Base-by-base conservation (phyloP, 2,888 invertebrate species). In the Drosophila gaucha region DNA sequence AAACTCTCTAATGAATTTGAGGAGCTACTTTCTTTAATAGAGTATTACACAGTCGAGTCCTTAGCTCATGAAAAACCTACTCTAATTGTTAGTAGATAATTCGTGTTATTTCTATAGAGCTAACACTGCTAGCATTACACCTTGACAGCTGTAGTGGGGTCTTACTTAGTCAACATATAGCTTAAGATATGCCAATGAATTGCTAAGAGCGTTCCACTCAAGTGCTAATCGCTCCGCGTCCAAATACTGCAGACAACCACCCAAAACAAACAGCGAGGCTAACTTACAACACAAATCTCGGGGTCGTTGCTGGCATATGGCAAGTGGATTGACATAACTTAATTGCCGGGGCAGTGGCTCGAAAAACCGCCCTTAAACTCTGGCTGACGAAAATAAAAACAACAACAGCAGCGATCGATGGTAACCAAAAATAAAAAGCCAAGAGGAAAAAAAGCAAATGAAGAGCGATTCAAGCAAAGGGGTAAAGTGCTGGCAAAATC, bases 301-400 rank as follows among this genome's bases (percentile, higher is more conserved):
- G 71, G 22, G 14, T 69, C 28, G 30, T 26, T 24, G 38, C 66
- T 24, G 73, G 57, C 79, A 67, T 78, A 84, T 84, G 79, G 78
- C 78, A 80, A 79, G 85, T 79, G 85, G 82, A 85, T 85, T 80
- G 82, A 67, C 84, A 83, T 80, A 83, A 86, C 77, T 80, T 86
- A 80, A 80, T 80, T 80, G 83, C 49, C 58, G 30, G 74, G 50
- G 28, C 39, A 52, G 50, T 74, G 35, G 26, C 43, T 30, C 46
- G 26, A 18, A 44, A 55, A 75, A 63, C 79, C 70, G 70, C 75
- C 79, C 75, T 62, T 65, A 62, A 65, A 28, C 18, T 43, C 30
- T 6, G 28, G 31, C 33, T 10, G 39, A n/a, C 24, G 26, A 30
- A 43, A 9, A 50, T 60, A 38, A 30, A 18, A 44, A 30, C 46